Conservation (phyloP, 2,113 vertebrate species). For the Acanthochromis polyacanthus region DNA sequence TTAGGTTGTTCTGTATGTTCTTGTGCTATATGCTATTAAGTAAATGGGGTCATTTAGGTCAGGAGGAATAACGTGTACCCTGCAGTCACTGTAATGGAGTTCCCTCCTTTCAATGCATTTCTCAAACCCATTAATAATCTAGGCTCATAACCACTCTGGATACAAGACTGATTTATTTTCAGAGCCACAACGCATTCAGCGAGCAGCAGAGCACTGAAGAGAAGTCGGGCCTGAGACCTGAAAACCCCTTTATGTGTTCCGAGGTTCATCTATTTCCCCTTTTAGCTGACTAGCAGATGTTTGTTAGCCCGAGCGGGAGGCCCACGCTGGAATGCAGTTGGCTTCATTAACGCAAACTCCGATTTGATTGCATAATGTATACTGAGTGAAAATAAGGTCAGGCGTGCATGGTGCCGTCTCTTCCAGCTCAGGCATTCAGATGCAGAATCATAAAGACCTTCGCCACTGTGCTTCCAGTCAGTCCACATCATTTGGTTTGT, state of each 20-base stretch:
- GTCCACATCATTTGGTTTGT: constrained; percentile 16
- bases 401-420: constrained; percentile 28
- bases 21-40: constrained; percentile 29
- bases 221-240: constrained; percentile 32
- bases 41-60: constrained; percentile 58
- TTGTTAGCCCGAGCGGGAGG: constrained; percentile 62
- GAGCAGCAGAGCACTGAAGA: background rate
- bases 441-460: constrained; percentile 20
- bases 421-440: constrained; percentile 6
- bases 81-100: constrained; percentile 37
- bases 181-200: constrained; percentile 43
- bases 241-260: constrained; percentile 41
- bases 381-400: constrained; percentile 59
- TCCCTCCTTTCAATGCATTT: constrained; percentile 32
- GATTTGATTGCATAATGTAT: constrained; percentile 68
- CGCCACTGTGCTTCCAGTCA: background rate
- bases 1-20: constrained; percentile 39
- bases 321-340: constrained; percentile 26
- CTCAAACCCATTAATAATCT: constrained; percentile 64
- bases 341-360: constrained; percentile 69
- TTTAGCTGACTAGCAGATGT: constrained; percentile 70
- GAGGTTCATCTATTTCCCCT: constrained; percentile 8
- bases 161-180: constrained; percentile 58
- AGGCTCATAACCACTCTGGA: constrained; percentile 52
- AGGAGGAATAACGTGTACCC: constrained; percentile 22